Conservation (phyloP, 1,140 invertebrate species). For the Rhopalosiphum padi region DNA sequence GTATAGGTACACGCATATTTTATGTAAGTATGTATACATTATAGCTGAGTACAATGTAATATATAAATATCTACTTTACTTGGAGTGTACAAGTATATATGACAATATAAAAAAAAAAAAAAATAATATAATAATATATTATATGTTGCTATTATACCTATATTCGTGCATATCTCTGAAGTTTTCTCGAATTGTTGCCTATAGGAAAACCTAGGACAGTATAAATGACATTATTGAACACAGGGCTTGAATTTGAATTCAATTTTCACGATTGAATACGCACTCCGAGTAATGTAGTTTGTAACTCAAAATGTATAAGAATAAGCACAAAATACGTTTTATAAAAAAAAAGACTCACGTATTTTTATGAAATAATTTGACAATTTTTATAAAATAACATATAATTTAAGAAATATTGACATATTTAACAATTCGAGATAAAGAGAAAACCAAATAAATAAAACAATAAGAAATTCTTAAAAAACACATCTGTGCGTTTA, state of each 20-base stretch:
- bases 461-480: background rate
- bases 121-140: too few relatives aligned
- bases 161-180: background rate
- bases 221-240: background rate
- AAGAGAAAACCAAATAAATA: background rate
- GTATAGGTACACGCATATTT: background rate
- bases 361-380: background rate
- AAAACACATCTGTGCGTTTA: background rate
- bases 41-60: too few relatives aligned
- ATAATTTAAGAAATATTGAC: background rate
- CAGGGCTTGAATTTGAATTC: background rate
- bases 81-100: too few relatives aligned
- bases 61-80: too few relatives aligned
- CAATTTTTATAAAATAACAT: too few relatives aligned
- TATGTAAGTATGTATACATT: background rate
- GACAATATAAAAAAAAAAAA: too few relatives aligned
- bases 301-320: background rate
- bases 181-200: background rate
- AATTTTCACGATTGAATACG: background rate
- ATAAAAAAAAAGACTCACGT: background rate
- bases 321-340: background rate
- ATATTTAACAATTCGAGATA: background rate
- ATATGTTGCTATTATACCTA: too few relatives aligned
- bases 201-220: too few relatives aligned
- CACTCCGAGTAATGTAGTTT: background rate